Conservation (phyloP, 1,140 invertebrate genomes). For the Lordiphosa collinella region DNA sequence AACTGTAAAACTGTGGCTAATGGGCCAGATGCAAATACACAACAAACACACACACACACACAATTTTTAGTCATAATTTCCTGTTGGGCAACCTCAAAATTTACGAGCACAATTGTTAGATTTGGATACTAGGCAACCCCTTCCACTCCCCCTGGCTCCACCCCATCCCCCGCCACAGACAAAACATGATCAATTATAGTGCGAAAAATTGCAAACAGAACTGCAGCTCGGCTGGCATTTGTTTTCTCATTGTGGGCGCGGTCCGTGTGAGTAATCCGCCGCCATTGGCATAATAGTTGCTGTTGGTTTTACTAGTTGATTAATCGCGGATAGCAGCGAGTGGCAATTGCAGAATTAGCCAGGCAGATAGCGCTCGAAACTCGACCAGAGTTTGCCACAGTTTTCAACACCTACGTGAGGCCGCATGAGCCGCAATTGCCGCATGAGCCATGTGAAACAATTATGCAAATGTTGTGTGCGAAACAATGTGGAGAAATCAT, state of each 20-base stretch:
- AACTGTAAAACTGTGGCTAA: conserved; percentile 5
- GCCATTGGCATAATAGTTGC: conserved; percentile 31
- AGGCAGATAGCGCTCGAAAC: conserved; percentile 37
- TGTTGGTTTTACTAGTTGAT: conserved; percentile 56
- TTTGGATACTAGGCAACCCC: conserved; percentile 41
- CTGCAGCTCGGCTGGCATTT: conserved; percentile 16
- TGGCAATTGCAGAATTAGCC: conserved; percentile 66
- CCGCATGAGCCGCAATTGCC: conserved; percentile 1
- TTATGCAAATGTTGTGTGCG: conserved; percentile 66
- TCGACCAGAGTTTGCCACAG: conserved; percentile 20
- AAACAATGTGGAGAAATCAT: conserved; percentile 70
- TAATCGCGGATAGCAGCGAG: conserved; percentile 65
- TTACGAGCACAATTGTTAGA: conserved; percentile 61
- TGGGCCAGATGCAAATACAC: conserved; percentile 21
- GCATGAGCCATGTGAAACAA: conserved; percentile 57
- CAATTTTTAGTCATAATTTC: conserved; percentile 52
- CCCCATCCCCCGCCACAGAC: too few relatives aligned
- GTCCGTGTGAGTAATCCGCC: conserved; percentile 61
- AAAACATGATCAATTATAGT: conserved; percentile 73
- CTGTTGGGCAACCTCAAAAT: conserved; percentile 52
- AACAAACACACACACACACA: conserved; percentile 1
- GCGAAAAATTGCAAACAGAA: conserved; percentile 52
- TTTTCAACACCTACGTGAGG: conserved; percentile 57
- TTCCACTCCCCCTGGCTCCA: too few relatives aligned
- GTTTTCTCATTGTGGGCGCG: conserved; percentile 58